phyloP scores from a whole-genome alignment of 2,797 vertebrate species.

The Hipposideros larvatus region DNA sequence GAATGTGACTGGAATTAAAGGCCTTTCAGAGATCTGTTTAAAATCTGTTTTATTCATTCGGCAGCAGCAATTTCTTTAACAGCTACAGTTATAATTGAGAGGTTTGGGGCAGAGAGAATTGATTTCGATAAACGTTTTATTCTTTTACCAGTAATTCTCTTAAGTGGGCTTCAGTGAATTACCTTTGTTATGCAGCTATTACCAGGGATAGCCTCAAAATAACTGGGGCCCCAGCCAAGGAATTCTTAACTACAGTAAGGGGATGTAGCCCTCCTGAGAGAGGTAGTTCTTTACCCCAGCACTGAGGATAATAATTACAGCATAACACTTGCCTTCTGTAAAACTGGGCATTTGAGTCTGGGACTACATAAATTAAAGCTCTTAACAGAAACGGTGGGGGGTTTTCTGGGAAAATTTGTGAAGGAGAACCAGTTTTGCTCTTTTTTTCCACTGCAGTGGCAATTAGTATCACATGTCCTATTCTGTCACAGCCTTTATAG shows the following conservation, averaged over 20 bases:
- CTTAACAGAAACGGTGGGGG: conserved; percentile 31
- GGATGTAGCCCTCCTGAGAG: neutral
- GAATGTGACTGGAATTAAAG: conserved; percentile 59
- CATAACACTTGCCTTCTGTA: conserved; percentile 2
- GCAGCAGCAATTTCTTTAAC: conserved; percentile 64
- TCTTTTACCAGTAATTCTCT: conserved; percentile 77
- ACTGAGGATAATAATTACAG: conserved; percentile 42
- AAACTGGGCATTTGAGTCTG: neutral
- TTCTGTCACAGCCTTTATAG: neutral
- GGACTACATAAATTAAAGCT: conserved; percentile 35
- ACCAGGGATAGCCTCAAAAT: conserved; percentile 61
- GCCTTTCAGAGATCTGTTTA: conserved; percentile 64
- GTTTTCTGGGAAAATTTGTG: conserved; percentile 38
- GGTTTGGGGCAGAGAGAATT: conserved; percentile 70
- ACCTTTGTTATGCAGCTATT: conserved; percentile 69
- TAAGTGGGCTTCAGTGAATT: conserved; percentile 75
- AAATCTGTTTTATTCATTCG: conserved; percentile 69
- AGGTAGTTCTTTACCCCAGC: neutral
- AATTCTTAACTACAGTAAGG: conserved; percentile 60
- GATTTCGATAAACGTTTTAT: conserved; percentile 75
- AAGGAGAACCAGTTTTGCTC: neutral
- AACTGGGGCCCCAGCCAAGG: conserved; percentile 42
- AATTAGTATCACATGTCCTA: neutral
- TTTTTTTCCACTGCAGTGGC: neutral
- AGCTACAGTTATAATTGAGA: conserved; percentile 73